These are phyloP conservation scores for Conger conger DNA, from an alignment of 2,113 vertebrate species.

Conservation along the genomic window DNA sequence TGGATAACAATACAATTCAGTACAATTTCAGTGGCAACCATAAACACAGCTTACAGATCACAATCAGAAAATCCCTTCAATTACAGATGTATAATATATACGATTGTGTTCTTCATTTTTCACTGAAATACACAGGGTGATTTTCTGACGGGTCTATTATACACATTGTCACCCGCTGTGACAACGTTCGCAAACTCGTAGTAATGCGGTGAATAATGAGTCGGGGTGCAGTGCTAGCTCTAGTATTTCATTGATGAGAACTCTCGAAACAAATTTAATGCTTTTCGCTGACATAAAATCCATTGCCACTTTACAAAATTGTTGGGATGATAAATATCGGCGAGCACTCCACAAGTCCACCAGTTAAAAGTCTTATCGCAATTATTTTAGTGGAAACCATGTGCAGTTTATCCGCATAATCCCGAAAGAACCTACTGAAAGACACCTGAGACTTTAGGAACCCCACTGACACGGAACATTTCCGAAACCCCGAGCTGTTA, in stretches of 20 bases:
- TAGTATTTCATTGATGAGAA: not conserved
- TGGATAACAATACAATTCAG: not conserved
- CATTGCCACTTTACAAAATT: not conserved
- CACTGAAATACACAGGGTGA: not conserved
- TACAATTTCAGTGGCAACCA: not conserved
- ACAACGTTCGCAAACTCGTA: not conserved
- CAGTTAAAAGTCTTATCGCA: not conserved
- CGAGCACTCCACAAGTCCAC: not conserved
- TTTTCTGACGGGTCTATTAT: not conserved
- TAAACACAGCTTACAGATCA: not conserved
- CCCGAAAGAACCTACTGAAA: not conserved
- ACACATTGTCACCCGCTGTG: not conserved
- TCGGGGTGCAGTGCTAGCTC: not conserved
- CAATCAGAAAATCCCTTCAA: not conserved
- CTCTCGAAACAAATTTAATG: not conserved
- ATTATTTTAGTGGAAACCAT: not conserved
- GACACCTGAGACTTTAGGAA: not conserved
- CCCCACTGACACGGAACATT: not conserved
- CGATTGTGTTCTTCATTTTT: not conserved
- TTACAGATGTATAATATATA: too few relatives aligned
- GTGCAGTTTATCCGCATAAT: not conserved
- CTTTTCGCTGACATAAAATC: not conserved
- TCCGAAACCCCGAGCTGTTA: not conserved
- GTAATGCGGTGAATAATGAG: not conserved
- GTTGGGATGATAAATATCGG: not conserved